Evolutionary conservation across 2,888 invertebrate species (phyloP).

Genomic region (Buathra laborator): DNA sequence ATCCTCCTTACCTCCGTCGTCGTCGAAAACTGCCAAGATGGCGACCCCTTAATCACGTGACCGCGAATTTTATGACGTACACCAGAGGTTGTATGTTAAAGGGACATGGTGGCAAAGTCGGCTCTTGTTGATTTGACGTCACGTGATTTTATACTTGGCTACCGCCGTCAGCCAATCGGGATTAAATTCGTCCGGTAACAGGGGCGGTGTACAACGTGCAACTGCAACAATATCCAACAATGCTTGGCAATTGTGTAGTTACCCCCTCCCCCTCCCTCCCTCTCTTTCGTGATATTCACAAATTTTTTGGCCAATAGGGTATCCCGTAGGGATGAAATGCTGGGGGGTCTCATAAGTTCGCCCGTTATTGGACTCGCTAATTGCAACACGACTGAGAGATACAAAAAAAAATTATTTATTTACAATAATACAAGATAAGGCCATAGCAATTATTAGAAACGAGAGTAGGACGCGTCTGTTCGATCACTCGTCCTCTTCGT

Average conservation of each 20-base stretch:
- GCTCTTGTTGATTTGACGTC: conserved; percentile 49
- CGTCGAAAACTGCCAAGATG: conserved; percentile 82
- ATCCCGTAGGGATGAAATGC: conserved; percentile 22
- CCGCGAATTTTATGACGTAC: conserved; percentile 80
- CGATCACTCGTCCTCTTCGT: conserved; percentile 78
- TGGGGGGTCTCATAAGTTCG: conserved; percentile 4
- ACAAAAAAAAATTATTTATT: conserved; percentile 52
- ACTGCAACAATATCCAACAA: conserved; percentile 72
- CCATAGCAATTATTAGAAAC: not conserved
- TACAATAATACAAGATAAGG: conserved; percentile 28
- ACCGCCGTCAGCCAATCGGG: conserved; percentile 33
- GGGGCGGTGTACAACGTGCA: conserved; percentile 48
- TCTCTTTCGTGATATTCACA: not conserved
- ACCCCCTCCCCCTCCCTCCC: not conserved
- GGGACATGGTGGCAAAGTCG: conserved; percentile 71
- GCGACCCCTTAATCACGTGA: conserved; percentile 80
- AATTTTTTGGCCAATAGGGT: conserved; percentile 11
- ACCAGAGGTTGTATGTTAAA: conserved; percentile 75
- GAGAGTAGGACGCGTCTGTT: not conserved
- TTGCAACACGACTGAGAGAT: not conserved
- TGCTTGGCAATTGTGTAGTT: conserved; percentile 20
- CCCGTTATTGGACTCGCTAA: not conserved
- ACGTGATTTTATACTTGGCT: conserved; percentile 51
- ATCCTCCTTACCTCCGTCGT: conserved; percentile 78
- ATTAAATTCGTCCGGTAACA: conserved; percentile 4